Evolutionary conservation across 2,888 invertebrate genomes (phyloP), one percentile per base, ranked within the genome.

Genomic region (Ischnura elegans): DNA sequence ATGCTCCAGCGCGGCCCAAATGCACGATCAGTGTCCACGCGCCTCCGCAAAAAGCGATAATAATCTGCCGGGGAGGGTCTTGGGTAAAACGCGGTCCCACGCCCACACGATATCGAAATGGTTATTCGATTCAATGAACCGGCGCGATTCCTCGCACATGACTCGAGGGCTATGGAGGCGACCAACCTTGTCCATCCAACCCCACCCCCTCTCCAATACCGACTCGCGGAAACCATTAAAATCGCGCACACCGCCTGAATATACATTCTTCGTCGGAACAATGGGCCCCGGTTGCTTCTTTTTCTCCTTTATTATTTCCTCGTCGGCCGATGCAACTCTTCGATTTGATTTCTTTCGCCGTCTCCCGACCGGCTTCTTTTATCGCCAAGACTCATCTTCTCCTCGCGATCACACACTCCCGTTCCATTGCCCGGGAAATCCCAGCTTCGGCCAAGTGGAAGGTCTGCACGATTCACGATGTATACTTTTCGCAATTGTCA

Each of bases 91-190:
- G 0, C n/a, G 8, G 51, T 5, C 76, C 76, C 76, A 76, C 76
- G 76, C 76, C 76, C 76, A 76, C 13, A 8, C 76, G 16, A 51
- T n/a, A 36, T 76, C 25, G 76, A 76, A 76, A 36, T 36, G 76
- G 8, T 36, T 36, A 36, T 25, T 76, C 76, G 76, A 76, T 76
- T 76, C 76, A 76, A 76, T 76, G 76, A 76, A 76, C 76, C 76
- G 76, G 76, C 76, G 36, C 76, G 76, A 36, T 76, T 29, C 36
- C 76, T 76, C 76, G 29, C 29, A 36, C 29, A 76, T 76, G 6
- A 25, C 36, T 36, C 13, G 29, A 10, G 36, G 10, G 29, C n/a
- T n/a, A 13, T 13, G 13, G 29, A 36, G 13, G 29, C 76, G 29
- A n/a, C 76, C 29, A 13, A n/a, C 66, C 66, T 66, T 29, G 5